A percentile compares a stretch with the other conserved stretches of the same genome.
These are phyloP conservation scores for Platichthys stellatus DNA, from an alignment of 2,113 vertebrate species.

Conservation along the genomic window DNA sequence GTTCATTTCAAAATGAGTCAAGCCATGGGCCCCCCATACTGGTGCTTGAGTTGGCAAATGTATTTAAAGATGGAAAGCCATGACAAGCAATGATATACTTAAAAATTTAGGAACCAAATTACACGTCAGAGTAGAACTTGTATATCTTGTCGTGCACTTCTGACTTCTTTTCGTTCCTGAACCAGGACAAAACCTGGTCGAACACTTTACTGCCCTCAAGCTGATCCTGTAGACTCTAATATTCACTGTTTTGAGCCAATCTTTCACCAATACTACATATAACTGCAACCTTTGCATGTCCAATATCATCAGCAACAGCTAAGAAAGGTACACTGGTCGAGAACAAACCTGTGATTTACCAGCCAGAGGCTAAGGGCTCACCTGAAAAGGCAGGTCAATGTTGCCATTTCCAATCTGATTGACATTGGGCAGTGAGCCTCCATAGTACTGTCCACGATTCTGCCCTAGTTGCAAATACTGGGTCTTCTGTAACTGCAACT, in stretches of 20 bases:
- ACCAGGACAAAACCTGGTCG: constrained; percentile 26
- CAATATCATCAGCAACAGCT: constrained; percentile 54
- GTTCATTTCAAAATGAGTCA: constrained; percentile 76
- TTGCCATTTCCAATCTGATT: constrained; percentile 98
- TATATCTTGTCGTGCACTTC: constrained; percentile 11
- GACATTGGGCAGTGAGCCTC: constrained; percentile 98
- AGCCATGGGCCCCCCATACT: constrained; percentile 73
- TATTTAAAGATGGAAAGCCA: constrained; percentile 82
- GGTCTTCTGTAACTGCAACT: constrained; percentile 99
- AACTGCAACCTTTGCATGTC: constrained; percentile 42
- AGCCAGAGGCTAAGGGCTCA: constrained; percentile 84
- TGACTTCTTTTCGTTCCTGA: constrained; percentile 40
- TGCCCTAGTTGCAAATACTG: constrained; percentile 99
- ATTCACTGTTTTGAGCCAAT: constrained; percentile 32
- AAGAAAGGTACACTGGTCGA: constrained; percentile 56
- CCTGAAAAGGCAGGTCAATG: constrained; percentile 98
- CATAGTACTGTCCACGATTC: constrained; percentile 97
- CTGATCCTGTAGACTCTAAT: constrained; percentile 35
- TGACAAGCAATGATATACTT: constrained; percentile 80
- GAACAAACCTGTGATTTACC: constrained; percentile 69
- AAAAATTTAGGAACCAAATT: constrained; percentile 66
- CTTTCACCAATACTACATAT: constrained; percentile 43
- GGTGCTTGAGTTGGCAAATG: constrained; percentile 80
- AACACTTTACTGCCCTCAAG: constrained; percentile 32
- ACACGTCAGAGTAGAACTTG: constrained; percentile 26